A percentile compares a stretch with the other conserved stretches of the same genome.
Evolutionary conservation across 2,888 invertebrate species (phyloP).

Genomic region (Zootermopsis nevadensis): DNA sequence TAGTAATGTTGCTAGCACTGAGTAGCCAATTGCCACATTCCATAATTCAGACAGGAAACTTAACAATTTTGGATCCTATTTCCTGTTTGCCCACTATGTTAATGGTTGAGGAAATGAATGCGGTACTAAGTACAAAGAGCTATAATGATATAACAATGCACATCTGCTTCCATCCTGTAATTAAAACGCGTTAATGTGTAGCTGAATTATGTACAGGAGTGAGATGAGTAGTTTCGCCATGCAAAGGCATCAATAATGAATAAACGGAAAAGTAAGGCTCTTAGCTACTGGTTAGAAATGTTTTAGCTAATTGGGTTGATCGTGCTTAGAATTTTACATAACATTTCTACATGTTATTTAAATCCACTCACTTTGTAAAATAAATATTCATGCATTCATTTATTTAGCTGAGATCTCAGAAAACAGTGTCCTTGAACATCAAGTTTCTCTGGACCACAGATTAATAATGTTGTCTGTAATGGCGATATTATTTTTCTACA

Average conservation of each 20-base stretch:
- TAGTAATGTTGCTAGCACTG: neutral
- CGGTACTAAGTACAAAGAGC: neutral
- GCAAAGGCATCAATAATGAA: slow-evolving; percentile 8
- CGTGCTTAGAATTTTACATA: too few species aligned
- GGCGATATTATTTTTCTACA: too few species aligned
- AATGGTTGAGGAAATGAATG: slow-evolving; percentile 9
- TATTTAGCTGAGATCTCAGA: too few species aligned
- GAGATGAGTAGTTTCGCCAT: neutral
- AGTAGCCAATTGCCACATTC: neutral
- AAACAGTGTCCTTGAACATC: too few species aligned
- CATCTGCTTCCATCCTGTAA: slow-evolving; percentile 23
- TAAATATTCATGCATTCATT: too few species aligned
- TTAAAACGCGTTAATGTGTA: slow-evolving; percentile 16
- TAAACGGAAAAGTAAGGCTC: neutral
- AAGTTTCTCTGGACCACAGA: too few species aligned
- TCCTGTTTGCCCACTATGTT: slow-evolving; percentile 3
- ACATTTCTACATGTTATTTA: too few species aligned
- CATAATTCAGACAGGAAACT: neutral
- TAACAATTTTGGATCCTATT: neutral
- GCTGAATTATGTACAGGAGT: neutral
- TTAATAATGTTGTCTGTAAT: too few species aligned
- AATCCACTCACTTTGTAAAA: too few species aligned
- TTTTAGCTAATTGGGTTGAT: neutral
- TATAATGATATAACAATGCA: slow-evolving; percentile 22
- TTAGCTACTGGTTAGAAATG: neutral